Evolutionary conservation across 2,113 vertebrate genomes (phyloP), one percentile per base, ranked within the genome.

Genomic region (Ammospiza caudacuta): DNA sequence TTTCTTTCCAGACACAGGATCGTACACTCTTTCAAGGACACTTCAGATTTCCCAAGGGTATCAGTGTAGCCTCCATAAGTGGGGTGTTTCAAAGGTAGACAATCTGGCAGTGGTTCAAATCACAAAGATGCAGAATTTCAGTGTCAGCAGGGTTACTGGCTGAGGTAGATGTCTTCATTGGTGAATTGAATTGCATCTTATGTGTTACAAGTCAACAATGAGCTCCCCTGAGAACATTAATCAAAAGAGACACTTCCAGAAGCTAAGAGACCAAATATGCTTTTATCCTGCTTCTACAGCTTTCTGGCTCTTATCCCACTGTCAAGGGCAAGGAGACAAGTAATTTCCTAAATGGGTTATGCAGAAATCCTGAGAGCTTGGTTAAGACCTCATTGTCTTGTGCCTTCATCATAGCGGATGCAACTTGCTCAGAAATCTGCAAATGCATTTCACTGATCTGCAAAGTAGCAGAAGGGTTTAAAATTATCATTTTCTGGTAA

Each of bases 301-400:
- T 90, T 92, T 67, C 58, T 92, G 89, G 82, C 62, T 37, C 18
- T 82, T 79, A 27, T 82, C 27, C 74, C 24, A 51, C 27, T 72
- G 39, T 67, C 85, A 93, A 92, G 82, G 85, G 24, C 70, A 93
- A 94, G 62, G 52, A 88, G 44, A 75, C 28, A 72, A 82, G 66
- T 75, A 82, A 90, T 93, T 90, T 85, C 54, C 75, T 94, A 68
- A 90, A 85, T 68, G 54, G 35, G 17, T 79, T 82, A 55, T 52
- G 31, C 3, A 61, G 77, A 82, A 93, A 87, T 84, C 47, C 57
- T 29, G 43, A 84, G 78, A 87, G 20, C 43, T 72, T 11, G 28
- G 15, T 68, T 93, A 81, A 79, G 20, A 15, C 23, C 39, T 84
- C 75, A 29, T 78, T 3, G 2, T 87, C 61, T 75, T 94, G 7